Evolutionary conservation across 2,113 vertebrate species (phyloP).

Genomic region (Epinephelus lanceolatus): DNA sequence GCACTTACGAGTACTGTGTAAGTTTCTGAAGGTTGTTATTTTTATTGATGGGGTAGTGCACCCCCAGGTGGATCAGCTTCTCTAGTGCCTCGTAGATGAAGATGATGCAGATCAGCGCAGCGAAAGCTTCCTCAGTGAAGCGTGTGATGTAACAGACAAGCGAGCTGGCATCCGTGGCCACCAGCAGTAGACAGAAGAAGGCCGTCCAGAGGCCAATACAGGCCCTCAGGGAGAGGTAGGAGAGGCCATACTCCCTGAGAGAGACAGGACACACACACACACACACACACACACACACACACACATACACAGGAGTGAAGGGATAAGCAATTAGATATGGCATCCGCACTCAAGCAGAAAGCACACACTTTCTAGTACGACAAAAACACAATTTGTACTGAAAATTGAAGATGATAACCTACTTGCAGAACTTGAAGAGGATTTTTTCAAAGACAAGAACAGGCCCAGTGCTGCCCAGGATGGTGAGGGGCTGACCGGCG

Average conservation of each 20-base stretch:
- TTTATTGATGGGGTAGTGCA: slow-evolving; percentile 97
- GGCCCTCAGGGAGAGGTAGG: slow-evolving; percentile 95
- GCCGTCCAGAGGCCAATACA: slow-evolving; percentile 99
- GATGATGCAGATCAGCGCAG: slow-evolving; percentile 98
- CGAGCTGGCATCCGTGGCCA: slow-evolving; percentile 98
- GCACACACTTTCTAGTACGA: not conserved
- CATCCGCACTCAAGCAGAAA: slow-evolving; percentile 13
- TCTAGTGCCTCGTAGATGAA: slow-evolving; percentile 99
- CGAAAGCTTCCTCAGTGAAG: slow-evolving; percentile 99
- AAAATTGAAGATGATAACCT: not conserved
- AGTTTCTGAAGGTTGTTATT: slow-evolving; percentile 95
- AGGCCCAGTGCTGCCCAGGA: slow-evolving; percentile 97
- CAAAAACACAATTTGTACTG: not conserved
- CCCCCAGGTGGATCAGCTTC: slow-evolving; percentile 96
- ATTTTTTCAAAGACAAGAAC: slow-evolving; percentile 99
- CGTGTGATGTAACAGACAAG: slow-evolving; percentile 99
- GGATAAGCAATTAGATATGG: not conserved
- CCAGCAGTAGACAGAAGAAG: slow-evolving; percentile 94
- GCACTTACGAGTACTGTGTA: slow-evolving; percentile 95
- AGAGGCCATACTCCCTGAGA: slow-evolving; percentile 92
- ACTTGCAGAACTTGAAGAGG: slow-evolving; percentile 99
- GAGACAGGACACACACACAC: slow-evolving; percentile 11
- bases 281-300: slow-evolving; percentile 1
- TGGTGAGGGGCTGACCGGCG: slow-evolving; percentile 97
- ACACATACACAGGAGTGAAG: not conserved